Base-by-base conservation (phyloP, 2,888 invertebrate species). In the Sympetrum striolatum region DNA sequence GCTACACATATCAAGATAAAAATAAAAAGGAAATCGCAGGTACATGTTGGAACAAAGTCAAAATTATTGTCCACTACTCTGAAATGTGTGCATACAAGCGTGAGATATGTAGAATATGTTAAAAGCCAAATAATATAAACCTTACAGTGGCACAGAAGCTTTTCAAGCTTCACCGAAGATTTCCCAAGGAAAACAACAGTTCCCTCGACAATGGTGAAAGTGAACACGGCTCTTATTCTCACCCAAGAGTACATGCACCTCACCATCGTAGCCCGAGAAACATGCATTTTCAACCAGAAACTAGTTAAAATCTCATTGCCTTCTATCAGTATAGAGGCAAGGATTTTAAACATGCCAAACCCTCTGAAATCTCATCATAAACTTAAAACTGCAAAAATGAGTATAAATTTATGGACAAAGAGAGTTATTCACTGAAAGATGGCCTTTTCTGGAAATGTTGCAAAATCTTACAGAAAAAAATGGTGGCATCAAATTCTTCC, bases 1-100 rank as follows among this genome's bases (percentile, higher is more conserved):
- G 86, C 39, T 86, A 86, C 37, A 86, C 60, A 86, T n/a, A 31
- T 58, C 37, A n/a, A 64, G 60, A 37, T 35, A 86, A 86, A 60
- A 35, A 86, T 58, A 86, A 86, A 3, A 53, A 18, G 53, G 53
- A n/a, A 35, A 58, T 60, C n/a, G 60, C 86, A 86, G 86, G 86
- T 86, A 86, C 60, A 64, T 37, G 10, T 86, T 81, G 18, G 22
- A 86, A 60, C 58, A 15, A 60, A 60, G 37, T 73, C 14, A 31
- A 73, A 73, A 73, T 73, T 31, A 14, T 73, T 73, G 10, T 25
- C 73, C 12, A 73, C 14, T 73, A 14, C 12, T 73, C 25, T 31
- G 73, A 73, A 73, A 73, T 10, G 25, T 31, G 15, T 73, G 73
- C 15, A 22, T 5, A 31, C 15, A n/a, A 73, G n/a, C 31, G 10